These are phyloP conservation scores for Nyctibius grandis DNA, from an alignment of 2,797 vertebrate genomes.

Conservation along the genomic window DNA sequence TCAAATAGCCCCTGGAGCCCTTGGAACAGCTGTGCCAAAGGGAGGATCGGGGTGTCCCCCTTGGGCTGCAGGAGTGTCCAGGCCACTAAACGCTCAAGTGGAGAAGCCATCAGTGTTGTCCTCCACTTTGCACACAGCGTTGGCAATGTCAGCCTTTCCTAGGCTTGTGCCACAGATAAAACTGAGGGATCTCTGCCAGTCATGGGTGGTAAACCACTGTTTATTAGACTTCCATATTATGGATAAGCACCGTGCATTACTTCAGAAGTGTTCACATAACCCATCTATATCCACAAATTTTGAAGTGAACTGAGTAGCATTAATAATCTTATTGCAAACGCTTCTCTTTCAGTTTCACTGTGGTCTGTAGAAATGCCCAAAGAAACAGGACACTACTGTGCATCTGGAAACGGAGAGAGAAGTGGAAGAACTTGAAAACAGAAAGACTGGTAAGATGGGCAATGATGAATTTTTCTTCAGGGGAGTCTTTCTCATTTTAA, in stretches of 20 bases:
- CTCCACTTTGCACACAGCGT: neutral
- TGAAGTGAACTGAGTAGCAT: neutral
- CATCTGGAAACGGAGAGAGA: neutral
- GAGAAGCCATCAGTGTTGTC: neutral
- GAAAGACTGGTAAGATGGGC: neutral
- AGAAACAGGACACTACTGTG: neutral
- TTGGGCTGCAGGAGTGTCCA: neutral
- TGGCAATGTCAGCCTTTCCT: neutral
- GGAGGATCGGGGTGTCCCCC: neutral
- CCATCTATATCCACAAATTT: neutral
- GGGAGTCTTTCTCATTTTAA: neutral
- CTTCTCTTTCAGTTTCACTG: neutral
- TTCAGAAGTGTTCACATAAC: neutral
- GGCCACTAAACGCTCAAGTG: neutral
- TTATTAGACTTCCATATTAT: neutral
- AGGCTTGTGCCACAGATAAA: neutral
- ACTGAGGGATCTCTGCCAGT: neutral
- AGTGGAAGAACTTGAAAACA: neutral
- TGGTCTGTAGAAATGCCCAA: neutral
- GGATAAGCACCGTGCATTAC: neutral
- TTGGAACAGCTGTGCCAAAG: neutral
- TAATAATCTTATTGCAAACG: neutral
- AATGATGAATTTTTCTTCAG: neutral
- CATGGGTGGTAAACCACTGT: neutral
- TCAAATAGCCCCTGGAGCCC: neutral